Evolutionary conservation across 2,113 vertebrate species (phyloP).

Genomic region (Chunga burmeisteri): DNA sequence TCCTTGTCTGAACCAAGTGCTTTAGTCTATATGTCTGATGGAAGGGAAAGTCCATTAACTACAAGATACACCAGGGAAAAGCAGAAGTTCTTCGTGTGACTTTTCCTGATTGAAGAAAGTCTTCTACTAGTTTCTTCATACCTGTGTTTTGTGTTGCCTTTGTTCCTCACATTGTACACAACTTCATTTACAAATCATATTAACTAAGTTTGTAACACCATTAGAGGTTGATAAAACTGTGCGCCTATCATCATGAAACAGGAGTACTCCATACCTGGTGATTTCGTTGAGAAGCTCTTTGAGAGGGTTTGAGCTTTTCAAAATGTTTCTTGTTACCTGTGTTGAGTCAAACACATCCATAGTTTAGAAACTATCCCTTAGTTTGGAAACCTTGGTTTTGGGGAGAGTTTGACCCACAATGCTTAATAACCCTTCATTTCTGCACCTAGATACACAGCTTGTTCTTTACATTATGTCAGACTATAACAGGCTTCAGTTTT

Average conservation of each 20-base stretch:
- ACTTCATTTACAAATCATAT: background rate
- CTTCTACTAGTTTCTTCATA: background rate
- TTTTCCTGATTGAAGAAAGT: background rate
- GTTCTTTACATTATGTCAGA: background rate
- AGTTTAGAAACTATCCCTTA: background rate
- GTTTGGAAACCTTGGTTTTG: background rate
- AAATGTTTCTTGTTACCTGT: background rate
- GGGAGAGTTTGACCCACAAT: background rate
- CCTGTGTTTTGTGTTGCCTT: background rate
- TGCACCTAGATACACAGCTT: background rate
- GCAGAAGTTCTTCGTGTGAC: background rate
- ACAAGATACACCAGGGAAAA: background rate
- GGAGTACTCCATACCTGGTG: background rate
- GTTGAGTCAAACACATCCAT: background rate
- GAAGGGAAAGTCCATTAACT: background rate
- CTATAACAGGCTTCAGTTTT: background rate
- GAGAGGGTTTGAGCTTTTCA: background rate
- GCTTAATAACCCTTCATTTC: background rate
- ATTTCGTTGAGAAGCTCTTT: background rate
- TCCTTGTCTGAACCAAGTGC: background rate
- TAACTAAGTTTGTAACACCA: background rate
- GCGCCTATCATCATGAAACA: background rate
- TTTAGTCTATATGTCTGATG: background rate
- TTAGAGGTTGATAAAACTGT: background rate
- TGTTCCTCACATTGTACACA: background rate